Conservation (phyloP, 2,113 vertebrate genomes). For the Suricata suricatta region DNA sequence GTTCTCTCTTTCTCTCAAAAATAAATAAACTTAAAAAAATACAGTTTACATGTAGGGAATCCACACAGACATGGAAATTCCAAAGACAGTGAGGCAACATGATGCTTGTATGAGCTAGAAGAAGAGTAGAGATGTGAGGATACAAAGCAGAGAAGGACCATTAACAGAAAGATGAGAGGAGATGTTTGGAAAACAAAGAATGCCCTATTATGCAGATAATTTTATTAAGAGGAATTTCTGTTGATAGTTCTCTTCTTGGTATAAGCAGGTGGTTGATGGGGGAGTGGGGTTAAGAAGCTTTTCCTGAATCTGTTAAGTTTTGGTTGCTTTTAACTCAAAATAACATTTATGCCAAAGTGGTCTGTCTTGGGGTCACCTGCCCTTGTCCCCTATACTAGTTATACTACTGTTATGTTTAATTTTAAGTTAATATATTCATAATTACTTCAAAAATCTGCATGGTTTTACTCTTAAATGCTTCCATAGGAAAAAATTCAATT, state of each 20-base stretch:
- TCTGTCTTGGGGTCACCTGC: background rate
- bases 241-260: background rate
- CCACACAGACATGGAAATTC: background rate
- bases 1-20: too few relatives aligned
- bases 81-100: background rate
- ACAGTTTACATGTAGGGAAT: background rate
- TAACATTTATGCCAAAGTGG: background rate
- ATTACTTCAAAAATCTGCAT: constrained; percentile 5
- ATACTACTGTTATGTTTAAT: background rate
- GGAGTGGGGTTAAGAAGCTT: background rate
- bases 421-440: constrained; percentile 16
- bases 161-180: background rate
- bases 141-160: background rate
- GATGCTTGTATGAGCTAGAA: background rate
- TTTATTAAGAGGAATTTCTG: background rate
- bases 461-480: background rate
- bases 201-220: background rate
- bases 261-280: background rate
- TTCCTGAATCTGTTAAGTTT: background rate
- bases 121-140: background rate
- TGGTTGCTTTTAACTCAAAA: background rate
- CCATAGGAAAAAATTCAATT: background rate
- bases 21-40: too few relatives aligned
- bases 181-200: background rate
- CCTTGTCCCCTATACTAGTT: background rate